phyloP scores from a whole-genome alignment of 2,113 vertebrate genomes.

The Vicugna pacos region DNA sequence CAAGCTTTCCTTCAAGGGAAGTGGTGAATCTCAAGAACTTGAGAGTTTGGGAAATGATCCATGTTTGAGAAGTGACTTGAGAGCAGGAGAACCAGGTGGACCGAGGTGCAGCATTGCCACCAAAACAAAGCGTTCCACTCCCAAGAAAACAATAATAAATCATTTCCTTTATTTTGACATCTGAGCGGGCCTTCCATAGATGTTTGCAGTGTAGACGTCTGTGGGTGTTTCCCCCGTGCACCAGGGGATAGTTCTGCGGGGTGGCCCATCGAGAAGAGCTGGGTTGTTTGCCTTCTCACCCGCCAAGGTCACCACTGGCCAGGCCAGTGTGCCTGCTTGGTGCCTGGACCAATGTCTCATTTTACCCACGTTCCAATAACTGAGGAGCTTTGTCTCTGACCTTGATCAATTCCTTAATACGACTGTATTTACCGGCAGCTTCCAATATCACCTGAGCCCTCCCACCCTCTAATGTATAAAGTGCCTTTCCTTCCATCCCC shows the following conservation, averaged over 20 bases:
- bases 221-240: neutral
- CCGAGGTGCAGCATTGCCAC: neutral
- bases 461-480: slow-evolving; percentile 84
- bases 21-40: neutral
- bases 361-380: slow-evolving; percentile 75
- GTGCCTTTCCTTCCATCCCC: slow-evolving; percentile 83
- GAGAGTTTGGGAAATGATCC: neutral
- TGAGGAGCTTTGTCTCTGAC: slow-evolving; percentile 83
- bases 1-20: neutral
- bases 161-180: neutral
- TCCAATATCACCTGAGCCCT: slow-evolving; percentile 84
- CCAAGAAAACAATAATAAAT: neutral
- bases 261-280: neutral
- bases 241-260: neutral
- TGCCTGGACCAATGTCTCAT: slow-evolving; percentile 60
- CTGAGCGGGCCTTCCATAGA: neutral
- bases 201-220: neutral
- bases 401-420: slow-evolving; percentile 88
- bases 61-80: neutral
- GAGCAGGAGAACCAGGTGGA: neutral
- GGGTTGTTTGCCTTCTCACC: neutral
- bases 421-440: slow-evolving; percentile 87
- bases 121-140: neutral
- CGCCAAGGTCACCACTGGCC: neutral
- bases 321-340: neutral